Evolutionary conservation across 2,888 invertebrate species (phyloP), one percentile per base, ranked within the genome.

Genomic region (Pardosa pseudoannulata): DNA sequence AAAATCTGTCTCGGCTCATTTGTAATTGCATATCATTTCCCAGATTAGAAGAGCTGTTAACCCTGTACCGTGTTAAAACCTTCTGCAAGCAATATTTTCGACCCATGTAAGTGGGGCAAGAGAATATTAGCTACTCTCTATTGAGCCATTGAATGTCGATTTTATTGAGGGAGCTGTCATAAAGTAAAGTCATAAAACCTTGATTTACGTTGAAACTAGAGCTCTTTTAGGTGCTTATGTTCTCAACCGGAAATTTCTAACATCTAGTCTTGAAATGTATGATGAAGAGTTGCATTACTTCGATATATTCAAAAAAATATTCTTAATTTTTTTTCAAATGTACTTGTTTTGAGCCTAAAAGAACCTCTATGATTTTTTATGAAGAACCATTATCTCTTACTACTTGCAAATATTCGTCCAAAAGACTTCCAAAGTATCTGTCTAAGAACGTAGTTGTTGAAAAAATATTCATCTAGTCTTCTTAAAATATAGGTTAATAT

Each of bases 81-180:
- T 36, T 36, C 36, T 81, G 39, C 31, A 16, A 19, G 73, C 75
- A 80, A 80, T 74, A 75, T 74, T 70, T 74, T 19, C 1, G 28
- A 19, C 70, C 32, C 68, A 50, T 67, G 75, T 75, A 70, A 81
- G 31, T 56, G 28, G 68, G 27, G 70, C 56, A 70, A 72, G 11
- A 81, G 73, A 62, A 74, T 41, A 81, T 81, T 68, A 81, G 75
- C 39, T 81, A 75, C 68, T 81, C 81, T 81, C 81, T 81, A 75
- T 75, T 81, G 81, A 74, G 39, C 75, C 68, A 74, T 75, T 81
- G 46, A 74, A 74, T 68, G 74, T 41, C 75, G 81, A 81, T 81
- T 81, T 81, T 81, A 81, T 81, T 68, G 81, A 81, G 62, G 81
- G 56, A 81, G 75, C 81, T 81, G 81, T 81, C 81, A 81, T 81